Evolutionary conservation across 2,797 vertebrate genomes (phyloP).

Genomic region (Carcharodon carcharias): DNA sequence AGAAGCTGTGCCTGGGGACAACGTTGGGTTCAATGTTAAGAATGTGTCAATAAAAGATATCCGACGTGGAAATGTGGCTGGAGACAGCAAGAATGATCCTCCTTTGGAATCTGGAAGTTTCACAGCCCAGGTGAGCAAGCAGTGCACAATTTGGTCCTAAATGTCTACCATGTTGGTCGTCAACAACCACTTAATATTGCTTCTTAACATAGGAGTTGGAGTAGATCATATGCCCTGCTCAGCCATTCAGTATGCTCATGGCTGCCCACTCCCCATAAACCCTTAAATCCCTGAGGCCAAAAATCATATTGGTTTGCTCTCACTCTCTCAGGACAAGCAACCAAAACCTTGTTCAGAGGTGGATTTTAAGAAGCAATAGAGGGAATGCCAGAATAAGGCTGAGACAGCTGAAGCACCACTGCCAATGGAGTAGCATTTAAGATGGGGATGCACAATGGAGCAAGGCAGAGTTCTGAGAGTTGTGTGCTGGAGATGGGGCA

Average conservation of each 20-base stretch:
- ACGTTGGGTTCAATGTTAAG: conserved; percentile 68
- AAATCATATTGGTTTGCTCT: too few species aligned
- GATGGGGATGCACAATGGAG: too few species aligned
- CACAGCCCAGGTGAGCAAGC: conserved; percentile 56
- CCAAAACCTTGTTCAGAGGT: background rate
- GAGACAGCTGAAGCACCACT: too few species aligned
- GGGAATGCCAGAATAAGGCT: too few species aligned
- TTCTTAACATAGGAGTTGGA: background rate
- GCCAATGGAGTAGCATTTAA: too few species aligned
- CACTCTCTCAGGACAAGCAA: too few species aligned
- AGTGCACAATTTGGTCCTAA: background rate
- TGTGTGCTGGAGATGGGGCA: background rate
- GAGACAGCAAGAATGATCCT: conserved; percentile 68
- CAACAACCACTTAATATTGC: background rate
- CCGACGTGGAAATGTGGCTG: conserved; percentile 66
- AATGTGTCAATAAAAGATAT: conserved; percentile 70
- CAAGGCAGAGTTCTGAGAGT: too few species aligned
- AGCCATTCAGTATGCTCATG: too few species aligned
- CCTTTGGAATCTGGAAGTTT: conserved; percentile 65
- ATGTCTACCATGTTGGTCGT: background rate
- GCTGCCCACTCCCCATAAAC: too few species aligned
- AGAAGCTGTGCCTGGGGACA: conserved; percentile 65
- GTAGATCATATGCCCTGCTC: too few species aligned
- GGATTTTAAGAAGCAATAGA: too few species aligned
- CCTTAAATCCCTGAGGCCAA: too few species aligned